Percentiles rank a stretch among this genome's conserved stretches.
phyloP scores from a whole-genome alignment of 2,888 invertebrate species.

The Elysia crispata region DNA sequence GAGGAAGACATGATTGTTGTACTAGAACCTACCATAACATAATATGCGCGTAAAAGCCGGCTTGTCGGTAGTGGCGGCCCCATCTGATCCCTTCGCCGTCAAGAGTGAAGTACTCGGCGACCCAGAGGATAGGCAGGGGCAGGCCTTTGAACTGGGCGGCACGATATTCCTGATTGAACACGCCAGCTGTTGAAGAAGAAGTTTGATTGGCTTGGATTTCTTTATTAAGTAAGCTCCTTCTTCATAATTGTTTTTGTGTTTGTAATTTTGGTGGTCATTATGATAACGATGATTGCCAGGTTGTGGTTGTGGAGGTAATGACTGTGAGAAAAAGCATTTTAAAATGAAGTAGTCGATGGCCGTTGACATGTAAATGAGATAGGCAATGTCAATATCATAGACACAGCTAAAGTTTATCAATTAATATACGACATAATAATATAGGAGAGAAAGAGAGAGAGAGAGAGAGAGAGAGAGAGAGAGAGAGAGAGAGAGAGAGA shows the following conservation, averaged over 20 bases:
- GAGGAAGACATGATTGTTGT: too few relatives aligned
- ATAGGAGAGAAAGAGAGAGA: neutral
- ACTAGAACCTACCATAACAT: conserved; percentile 79
- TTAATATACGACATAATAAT: neutral
- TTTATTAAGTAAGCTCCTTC: too few relatives aligned
- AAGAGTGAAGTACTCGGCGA: conserved; percentile 82
- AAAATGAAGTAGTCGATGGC: too few relatives aligned
- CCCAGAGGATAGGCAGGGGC: conserved; percentile 82
- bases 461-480: conserved; percentile 10
- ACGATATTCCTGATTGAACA: conserved; percentile 80
- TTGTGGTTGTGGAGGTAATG: too few relatives aligned
- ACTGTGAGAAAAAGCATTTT: too few relatives aligned
- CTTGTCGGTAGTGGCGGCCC: conserved; percentile 80
- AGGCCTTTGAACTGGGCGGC: conserved; percentile 80
- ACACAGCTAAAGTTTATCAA: neutral
- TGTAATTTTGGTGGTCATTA: too few relatives aligned
- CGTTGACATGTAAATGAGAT: too few relatives aligned
- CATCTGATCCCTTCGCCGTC: conserved; percentile 82
- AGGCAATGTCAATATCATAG: too few relatives aligned
- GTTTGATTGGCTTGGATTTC: neutral
- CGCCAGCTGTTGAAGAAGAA: conserved; percentile 78
- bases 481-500: neutral
- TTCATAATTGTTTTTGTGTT: too few relatives aligned
- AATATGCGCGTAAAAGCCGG: conserved; percentile 82
- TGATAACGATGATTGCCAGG: too few relatives aligned